phyloP scores from a whole-genome alignment of 2,113 vertebrate genomes.

The Rafetus swinhoei region DNA sequence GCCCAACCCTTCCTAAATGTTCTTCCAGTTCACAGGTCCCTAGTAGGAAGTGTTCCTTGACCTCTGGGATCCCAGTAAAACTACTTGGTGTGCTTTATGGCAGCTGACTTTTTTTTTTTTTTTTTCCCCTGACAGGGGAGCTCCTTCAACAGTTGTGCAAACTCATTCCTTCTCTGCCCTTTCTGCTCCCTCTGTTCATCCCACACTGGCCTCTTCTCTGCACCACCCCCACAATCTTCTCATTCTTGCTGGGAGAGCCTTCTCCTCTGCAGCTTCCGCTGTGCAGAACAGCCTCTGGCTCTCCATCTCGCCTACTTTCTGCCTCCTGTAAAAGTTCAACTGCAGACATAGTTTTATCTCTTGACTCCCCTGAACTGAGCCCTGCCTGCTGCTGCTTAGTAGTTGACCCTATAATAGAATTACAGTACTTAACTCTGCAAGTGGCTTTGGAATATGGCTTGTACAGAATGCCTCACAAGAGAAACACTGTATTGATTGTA shows the following conservation, averaged over 20 bases:
- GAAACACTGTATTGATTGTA: fast-evolving
- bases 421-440: neutral
- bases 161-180: neutral
- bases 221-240: neutral
- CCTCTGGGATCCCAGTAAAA: neutral
- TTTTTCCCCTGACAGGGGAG: neutral
- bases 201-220: neutral
- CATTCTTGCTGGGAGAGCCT: neutral
- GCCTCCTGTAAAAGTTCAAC: neutral
- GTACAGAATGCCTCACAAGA: neutral
- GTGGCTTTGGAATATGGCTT: neutral
- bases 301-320: neutral
- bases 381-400: neutral
- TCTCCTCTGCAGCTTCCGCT: fast-evolving
- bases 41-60: neutral
- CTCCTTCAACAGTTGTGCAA: neutral
- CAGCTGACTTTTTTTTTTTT: neutral
- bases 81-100: no score
- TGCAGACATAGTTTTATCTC: neutral
- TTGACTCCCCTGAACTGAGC: neutral
- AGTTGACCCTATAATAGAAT: fast-evolving
- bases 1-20: neutral
- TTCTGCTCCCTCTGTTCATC: neutral
- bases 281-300: neutral
- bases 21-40: neutral